phyloP scores from a whole-genome alignment of 2,113 vertebrate species.

The Mormoops blainvillei region DNA sequence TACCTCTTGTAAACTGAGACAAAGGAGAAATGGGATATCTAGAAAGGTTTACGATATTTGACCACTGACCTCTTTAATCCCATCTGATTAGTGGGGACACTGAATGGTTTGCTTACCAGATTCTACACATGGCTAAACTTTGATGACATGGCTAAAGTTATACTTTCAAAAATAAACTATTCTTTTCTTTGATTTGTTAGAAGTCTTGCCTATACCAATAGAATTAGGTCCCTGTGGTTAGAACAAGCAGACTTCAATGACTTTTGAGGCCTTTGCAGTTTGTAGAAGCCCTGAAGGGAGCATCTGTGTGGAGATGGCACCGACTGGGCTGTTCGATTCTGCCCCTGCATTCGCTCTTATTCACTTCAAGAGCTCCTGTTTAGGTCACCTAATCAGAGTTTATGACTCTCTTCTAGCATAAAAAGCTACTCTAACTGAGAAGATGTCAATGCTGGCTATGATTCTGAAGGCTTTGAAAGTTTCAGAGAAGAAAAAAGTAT shows the following conservation, averaged over 20 bases:
- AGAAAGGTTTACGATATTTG: neutral
- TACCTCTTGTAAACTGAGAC: neutral
- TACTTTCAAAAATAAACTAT: neutral
- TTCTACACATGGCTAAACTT: neutral
- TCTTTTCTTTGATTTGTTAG: neutral
- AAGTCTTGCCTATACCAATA: neutral
- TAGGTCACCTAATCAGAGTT: neutral
- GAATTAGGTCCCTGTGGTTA: neutral
- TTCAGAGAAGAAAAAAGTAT: neutral
- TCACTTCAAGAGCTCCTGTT: neutral
- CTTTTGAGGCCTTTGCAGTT: neutral
- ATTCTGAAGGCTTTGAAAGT: neutral
- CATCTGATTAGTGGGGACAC: neutral
- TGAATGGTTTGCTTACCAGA: neutral
- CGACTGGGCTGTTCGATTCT: neutral
- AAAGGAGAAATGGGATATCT: neutral
- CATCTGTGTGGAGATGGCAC: neutral
- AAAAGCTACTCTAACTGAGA: neutral
- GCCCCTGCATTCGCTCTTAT: neutral
- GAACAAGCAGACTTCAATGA: neutral
- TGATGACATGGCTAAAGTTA: neutral
- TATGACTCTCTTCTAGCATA: neutral
- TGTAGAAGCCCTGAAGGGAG: neutral
- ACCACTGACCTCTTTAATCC: neutral
- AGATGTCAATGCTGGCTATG: neutral